Conservation (phyloP, 2,797 vertebrate species). For the Mionectes olivaceus region DNA sequence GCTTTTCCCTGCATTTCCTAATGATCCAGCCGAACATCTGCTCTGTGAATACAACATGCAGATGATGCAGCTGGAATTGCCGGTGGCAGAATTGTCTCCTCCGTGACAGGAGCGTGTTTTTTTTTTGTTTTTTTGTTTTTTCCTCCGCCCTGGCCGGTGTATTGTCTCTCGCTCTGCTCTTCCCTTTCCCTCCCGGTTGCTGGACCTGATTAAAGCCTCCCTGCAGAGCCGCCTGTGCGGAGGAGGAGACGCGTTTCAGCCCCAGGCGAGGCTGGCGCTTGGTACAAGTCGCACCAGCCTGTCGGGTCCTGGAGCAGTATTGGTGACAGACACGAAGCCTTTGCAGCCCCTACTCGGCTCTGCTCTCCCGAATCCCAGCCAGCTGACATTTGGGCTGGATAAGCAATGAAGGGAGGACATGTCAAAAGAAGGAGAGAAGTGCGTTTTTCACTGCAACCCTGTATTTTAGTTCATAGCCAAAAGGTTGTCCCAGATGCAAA, state of each 20-base stretch:
- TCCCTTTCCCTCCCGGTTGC: background rate
- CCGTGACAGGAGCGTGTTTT: rapidly evolving
- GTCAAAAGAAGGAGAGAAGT: background rate
- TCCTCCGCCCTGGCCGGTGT: background rate
- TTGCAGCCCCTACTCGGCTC: background rate
- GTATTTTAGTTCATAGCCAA: background rate
- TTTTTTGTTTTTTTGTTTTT: too few species aligned
- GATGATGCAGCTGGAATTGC: slow-evolving; percentile 43
- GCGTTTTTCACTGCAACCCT: background rate
- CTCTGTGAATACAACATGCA: background rate
- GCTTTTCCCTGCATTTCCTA: background rate
- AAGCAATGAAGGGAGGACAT: rapidly evolving
- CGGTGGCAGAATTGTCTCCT: background rate
- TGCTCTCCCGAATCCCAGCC: background rate
- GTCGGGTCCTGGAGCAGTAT: background rate
- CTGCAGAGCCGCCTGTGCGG: background rate
- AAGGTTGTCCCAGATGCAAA: background rate
- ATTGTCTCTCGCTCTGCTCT: background rate
- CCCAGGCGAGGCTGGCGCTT: background rate
- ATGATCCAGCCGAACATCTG: slow-evolving; percentile 45
- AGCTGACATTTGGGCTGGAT: background rate
- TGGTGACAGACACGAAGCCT: background rate
- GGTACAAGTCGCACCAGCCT: background rate
- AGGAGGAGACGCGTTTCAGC: background rate
- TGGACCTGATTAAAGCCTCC: background rate